Conservation (phyloP, 2,797 vertebrate genomes). For the Peromyscus aztecus region DNA sequence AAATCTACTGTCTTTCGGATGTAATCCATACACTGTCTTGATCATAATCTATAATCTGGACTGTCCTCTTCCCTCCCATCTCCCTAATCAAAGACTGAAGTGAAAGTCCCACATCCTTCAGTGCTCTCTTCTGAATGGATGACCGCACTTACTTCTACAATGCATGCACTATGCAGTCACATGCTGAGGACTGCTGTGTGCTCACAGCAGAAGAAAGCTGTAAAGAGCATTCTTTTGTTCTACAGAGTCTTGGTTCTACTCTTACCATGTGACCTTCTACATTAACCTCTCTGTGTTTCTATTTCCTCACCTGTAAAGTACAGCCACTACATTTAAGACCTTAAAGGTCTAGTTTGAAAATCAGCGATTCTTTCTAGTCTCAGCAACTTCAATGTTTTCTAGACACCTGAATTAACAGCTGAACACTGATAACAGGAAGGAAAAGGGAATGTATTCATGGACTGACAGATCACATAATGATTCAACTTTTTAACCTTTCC, state of each 20-base stretch:
- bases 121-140: background rate
- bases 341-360: background rate
- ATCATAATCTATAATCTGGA: conserved; percentile 14
- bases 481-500: conserved; percentile 6
- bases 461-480: background rate
- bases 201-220: too few species aligned
- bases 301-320: conserved; percentile 5
- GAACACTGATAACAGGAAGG: background rate
- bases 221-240: conserved; percentile 20
- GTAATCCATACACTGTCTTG: background rate
- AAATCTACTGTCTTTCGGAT: background rate
- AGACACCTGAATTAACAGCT: background rate
- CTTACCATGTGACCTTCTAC: background rate
- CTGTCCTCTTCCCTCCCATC: background rate
- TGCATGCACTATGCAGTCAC: background rate
- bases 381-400: conserved; percentile 20
- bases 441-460: background rate
- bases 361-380: background rate
- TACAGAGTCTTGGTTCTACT: background rate
- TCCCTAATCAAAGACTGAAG: background rate
- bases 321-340: background rate
- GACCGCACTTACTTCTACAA: background rate
- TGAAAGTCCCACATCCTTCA: background rate
- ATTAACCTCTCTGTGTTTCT: conserved; percentile 25
- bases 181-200: background rate